phyloP scores from a whole-genome alignment of 2,888 invertebrate genomes.

The Mystacides longicornis region DNA sequence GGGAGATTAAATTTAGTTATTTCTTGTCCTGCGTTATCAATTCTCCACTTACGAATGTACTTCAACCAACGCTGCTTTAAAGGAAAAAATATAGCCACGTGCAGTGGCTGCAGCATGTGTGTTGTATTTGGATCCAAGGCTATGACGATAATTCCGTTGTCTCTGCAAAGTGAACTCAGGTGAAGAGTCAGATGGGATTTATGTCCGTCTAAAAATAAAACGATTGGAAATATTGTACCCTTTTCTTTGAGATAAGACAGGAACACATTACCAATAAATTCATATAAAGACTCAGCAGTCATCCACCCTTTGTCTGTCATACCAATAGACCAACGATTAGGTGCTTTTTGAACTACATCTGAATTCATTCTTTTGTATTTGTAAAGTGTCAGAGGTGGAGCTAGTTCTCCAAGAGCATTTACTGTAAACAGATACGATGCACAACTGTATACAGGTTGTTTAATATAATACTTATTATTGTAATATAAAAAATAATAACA shows the following conservation, averaged over 20 bases:
- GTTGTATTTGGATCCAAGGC: conserved; percentile 2
- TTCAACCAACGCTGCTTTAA: neutral
- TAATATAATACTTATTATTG: too few relatives aligned
- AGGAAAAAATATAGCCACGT: neutral
- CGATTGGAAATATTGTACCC: neutral
- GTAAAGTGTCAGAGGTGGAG: neutral
- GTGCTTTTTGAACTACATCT: neutral
- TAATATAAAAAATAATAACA: too few relatives aligned
- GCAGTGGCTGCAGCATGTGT: conserved; percentile 1
- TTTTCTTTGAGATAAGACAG: neutral
- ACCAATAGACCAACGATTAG: neutral
- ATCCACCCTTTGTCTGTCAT: neutral
- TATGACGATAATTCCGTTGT: neutral
- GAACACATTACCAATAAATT: neutral
- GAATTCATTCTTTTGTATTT: conserved; percentile 1
- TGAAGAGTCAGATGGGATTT: neutral
- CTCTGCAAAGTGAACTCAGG: neutral
- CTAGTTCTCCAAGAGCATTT: neutral
- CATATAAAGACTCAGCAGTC: neutral
- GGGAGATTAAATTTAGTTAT: neutral
- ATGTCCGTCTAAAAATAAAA: conserved; percentile 4
- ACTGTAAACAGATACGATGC: neutral
- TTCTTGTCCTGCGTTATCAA: neutral
- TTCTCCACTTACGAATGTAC: neutral
- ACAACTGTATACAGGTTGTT: too few relatives aligned